Base-by-base conservation (phyloP, 53 echinoderm and acorn worm genomes). In the Echinarachnius parma region DNA sequence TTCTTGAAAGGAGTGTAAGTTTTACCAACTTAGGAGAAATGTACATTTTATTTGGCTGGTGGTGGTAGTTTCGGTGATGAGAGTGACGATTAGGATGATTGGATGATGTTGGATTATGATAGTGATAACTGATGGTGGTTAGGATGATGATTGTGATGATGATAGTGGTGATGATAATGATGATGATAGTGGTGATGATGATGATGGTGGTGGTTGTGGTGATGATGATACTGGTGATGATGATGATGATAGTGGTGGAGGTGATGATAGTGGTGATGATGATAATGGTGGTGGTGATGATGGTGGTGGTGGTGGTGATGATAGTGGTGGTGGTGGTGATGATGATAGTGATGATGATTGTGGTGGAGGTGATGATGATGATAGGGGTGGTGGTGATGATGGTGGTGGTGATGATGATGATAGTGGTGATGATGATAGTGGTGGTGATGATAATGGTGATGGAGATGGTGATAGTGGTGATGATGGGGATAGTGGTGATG, bases 1-100 rank as follows among this genome's bases (percentile, higher is more conserved):
- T 98, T 92, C 28, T 60, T 98, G 10, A 98, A 98, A 69, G 98
- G 88, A 81, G 98, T 92, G 98, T 98, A 81, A 98, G 98, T 93
- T 21, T 39, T 13, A n/a, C n/a, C n/a, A n/a, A n/a, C n/a, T n/a
- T n/a, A n/a, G n/a, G n/a, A n/a, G n/a, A n/a, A n/a, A n/a, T n/a
- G n/a, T n/a, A n/a, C n/a, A n/a, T n/a, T n/a, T n/a, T n/a, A n/a
- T n/a, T n/a, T n/a, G n/a, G n/a, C n/a, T n/a, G n/a, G n/a, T n/a
- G n/a, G n/a, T n/a, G n/a, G n/a, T n/a, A n/a, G n/a, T n/a, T n/a
- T n/a, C n/a, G n/a, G n/a, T n/a, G n/a, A n/a, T n/a, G n/a, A n/a
- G n/a, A n/a, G n/a, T n/a, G n/a, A n/a, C n/a, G n/a, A n/a, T n/a
- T n/a, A n/a, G n/a, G n/a, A n/a, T n/a, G n/a, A n/a, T n/a, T n/a